Base-by-base conservation (phyloP, 2,888 invertebrate genomes). In the Xestia xanthographa region DNA sequence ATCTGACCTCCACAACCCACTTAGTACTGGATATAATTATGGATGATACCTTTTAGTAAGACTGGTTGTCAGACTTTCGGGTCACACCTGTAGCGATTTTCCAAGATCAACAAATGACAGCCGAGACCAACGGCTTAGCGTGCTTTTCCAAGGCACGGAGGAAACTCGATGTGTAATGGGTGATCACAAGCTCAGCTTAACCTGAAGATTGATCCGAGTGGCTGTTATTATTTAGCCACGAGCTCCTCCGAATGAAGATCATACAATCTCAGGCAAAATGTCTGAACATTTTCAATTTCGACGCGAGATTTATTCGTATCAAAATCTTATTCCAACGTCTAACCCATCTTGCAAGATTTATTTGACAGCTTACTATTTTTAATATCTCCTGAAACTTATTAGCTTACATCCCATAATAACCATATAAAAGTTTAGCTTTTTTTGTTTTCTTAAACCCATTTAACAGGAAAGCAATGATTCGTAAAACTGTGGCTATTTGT, bases 401-500 rank as follows among this genome's bases (percentile, higher is more conserved):
- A 87, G 77, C 71, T 80, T 22, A 71, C 71, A 45, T 65, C 77
- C 50, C 66, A 66, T 79, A 83, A 77, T 60, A 73, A 62, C 48
- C 43, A 70, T 72, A 76, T 75, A 14, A 70, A 83, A 69, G 6
- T 69, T 20, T 38, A 1, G 14, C 65, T 75, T 76, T 74, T 72
- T 76, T 75, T 62, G 62, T 80, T 82, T 77, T 66, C 75, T 48
- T 80, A 80, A 86, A 83, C 66, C 80, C 77, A 86, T 83, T 82
- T 80, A 88, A 80, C 74, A 79, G 80, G 83, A 86, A 88, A 89
- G 82, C 86, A 90, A 91, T 85, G 87, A 86, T 86, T 86, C 82
- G 87, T 86, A 90, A 90, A 91, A 90, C 88, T 87, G 87, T 83
- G 69, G 88, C 87, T 89, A 92, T 90, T 91, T 92, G 90, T 91